Evolutionary conservation across 2,888 invertebrate genomes (phyloP), one percentile per base, ranked within the genome.

Genomic region (Drosophila lacicola): DNA sequence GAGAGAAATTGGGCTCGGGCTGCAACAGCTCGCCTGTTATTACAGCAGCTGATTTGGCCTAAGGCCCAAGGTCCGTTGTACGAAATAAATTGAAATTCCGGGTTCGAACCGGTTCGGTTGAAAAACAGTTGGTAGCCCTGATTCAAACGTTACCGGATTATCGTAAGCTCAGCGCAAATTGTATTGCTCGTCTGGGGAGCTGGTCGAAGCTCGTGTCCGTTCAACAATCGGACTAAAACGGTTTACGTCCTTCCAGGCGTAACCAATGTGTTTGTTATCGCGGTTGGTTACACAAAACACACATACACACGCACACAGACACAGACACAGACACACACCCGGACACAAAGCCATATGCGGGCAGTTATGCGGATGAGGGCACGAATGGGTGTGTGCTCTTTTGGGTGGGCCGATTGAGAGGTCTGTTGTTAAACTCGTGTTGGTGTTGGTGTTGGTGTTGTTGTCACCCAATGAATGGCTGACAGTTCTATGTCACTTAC

Each of bases 401-500:
- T 13, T 14, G 46, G 39, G 1, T 10, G 9, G 10, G 5, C 3
- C 51, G 58, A 76, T 65, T 72, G 72, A 69, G 63, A 13, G 53
- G 14, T 39, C 21, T 37, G 41, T 10, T 42, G 53, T 55, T 57
- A 46, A 51, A 41, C 41, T 36, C 34, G 29, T 42, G 29, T 8
- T 29, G 17, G 17, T 17, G 17, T 8, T 29, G 17, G 17, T 17
- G 17, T 17, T 17, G 47, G 13, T 47, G 63, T 57, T 62, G 72
- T 65, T 77, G 67, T 53, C 73, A 73, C 77, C 73, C 77, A 77
- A 62, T 73, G 63, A 71, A 64, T 61, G 58, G 55, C 62, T 64
- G 78, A 70, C 78, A 82, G 74, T 76, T 70, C 60, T 73, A 61
- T 81, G 84, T 67, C 84, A 84, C 80, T 82, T 87, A 83, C 83